Conservation (phyloP, 2,113 vertebrate species). For the Phalacrocorax carbo region DNA sequence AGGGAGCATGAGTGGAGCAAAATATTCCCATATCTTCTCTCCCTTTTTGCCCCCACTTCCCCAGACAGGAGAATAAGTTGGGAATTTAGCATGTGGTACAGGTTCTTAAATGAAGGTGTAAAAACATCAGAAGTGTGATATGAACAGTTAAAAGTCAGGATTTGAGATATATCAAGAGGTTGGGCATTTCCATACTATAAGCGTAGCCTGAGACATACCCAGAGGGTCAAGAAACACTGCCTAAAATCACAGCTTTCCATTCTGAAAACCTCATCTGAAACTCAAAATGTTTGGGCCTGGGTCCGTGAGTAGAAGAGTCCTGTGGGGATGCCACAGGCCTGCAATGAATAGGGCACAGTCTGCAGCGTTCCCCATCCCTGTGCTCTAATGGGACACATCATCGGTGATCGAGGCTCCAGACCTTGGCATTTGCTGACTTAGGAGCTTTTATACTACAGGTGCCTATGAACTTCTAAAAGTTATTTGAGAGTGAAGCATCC, state of each 20-base stretch:
- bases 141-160: neutral
- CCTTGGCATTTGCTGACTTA: neutral
- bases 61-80: neutral
- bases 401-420: accelerated
- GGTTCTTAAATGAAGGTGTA: neutral
- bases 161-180: neutral
- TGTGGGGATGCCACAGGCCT: neutral
- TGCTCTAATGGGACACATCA: neutral
- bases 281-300: neutral
- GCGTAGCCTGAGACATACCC: neutral
- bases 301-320: neutral
- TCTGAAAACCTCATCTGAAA: neutral
- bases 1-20: neutral
- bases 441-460: neutral
- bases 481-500: neutral
- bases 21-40: neutral
- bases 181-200: neutral
- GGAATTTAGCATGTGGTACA: neutral
- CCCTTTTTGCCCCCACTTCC: neutral
- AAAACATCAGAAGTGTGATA: neutral
- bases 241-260: neutral
- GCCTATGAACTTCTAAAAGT: neutral
- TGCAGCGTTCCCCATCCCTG: neutral
- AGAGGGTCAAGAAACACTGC: neutral
- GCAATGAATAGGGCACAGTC: neutral